Evolutionary conservation across 2,888 invertebrate species (phyloP), one percentile per base, ranked within the genome.

Genomic region (Heliconius ethilla): DNA sequence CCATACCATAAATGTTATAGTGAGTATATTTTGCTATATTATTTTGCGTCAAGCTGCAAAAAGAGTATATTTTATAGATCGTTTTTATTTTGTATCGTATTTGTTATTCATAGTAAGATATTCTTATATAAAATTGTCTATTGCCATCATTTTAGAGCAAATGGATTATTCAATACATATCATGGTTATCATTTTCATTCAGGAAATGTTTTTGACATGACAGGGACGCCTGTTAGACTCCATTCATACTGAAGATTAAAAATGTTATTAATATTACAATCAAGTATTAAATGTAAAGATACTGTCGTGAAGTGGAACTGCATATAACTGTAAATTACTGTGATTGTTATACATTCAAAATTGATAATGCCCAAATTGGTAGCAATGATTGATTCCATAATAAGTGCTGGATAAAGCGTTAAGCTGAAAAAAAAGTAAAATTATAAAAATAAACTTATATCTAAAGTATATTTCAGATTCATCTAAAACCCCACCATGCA

Each of bases 401-500:
- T 2, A 59, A 10, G 0, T 10, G 59, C 10, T 3, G 10, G n/a
- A 10, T 22, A 55, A 59, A 59, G 3, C 3, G 1, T 59, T 59
- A 59, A 59, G 51, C 18, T 51, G 22, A 3, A 59, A n/a, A 59
- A 55, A 7, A 59, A 59, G 4, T 59, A 59, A n/a, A 59, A 22
- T 10, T n/a, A 59, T 6, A 59, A 59, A 55, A 59, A 22, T 10
- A n/a, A n/a, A n/a, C 10, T n/a, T 59, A n/a, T n/a, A 59, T 59
- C 22, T 18, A 22, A n/a, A n/a, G 3, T n/a, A 51, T 75, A 77
- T 84, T 86, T 45, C 81, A 93, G 93, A 82, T 63, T 80, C 86
- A 6, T 86, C 90, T 2, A 91, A 91, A 87, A 95, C 95, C 6
- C 95, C 95, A 1, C 94, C 94, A 0, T 93, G 93, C 82, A 79